Evolutionary conservation across 2,113 vertebrate genomes (phyloP), one percentile per base, ranked within the genome.

Genomic region (Dromiciops gliroides): DNA sequence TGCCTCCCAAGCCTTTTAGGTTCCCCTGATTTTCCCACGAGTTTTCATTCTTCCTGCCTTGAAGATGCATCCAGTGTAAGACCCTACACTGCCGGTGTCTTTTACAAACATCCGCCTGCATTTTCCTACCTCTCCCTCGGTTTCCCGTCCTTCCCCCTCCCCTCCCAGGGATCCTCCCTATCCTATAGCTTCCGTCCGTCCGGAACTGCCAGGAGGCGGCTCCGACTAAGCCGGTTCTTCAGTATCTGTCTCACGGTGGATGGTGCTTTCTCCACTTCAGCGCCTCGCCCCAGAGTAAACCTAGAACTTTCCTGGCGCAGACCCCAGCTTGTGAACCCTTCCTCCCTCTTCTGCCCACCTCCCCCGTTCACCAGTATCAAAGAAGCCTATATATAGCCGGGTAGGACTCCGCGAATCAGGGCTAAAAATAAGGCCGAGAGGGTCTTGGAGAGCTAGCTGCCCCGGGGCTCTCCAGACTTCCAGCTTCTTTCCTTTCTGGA

Each of bases 151-250:
- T 7, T 47, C 48, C 83, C 11, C 1, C 31, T n/a, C 14, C 47
- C 24, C 0, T 1, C 14, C 92, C 48, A 7, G 8, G 24, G 12
- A 0, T 24, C 28, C 11, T 19, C 51, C 26, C 2, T 0, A 50
- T 11, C 3, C 49, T 47, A 22, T 8, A 83, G 16, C 12, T 67
- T 37, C 3, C 0, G 49, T 16, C 14, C n/a, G n/a, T n/a, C 48
- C 16, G 3, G 28, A 28, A 9, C 37, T 3, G 14, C 37, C 60
- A 37, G 12, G 37, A 75, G 60, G 14, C 14, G 12, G 23, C n/a
- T 83, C 60, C 31, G 6, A 11, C 37, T 26, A 31, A 31, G 67
- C 67, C 1, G 31, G n/a, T 44, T n/a, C 67, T 75, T 37, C 67
- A 2, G 26, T 60, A 60, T 28, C 28, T 22, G 26, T 75, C 37